phyloP scores from a whole-genome alignment of 2,113 vertebrate species.

The Periophthalmodon schlosseri region DNA sequence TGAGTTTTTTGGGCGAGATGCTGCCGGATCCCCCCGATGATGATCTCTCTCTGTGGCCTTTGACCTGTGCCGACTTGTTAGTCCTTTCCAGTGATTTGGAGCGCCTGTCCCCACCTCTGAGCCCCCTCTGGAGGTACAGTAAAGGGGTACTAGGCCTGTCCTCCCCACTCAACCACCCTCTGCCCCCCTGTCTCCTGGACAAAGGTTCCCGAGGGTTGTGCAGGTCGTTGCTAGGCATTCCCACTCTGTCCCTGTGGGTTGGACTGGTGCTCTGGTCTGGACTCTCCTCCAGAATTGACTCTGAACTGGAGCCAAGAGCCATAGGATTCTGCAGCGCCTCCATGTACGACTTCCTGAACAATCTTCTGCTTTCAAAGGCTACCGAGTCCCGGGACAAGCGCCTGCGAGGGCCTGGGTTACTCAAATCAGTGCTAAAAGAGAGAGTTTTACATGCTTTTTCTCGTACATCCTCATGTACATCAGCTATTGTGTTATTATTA shows the following conservation, averaged over 20 bases:
- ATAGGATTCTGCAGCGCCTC: constrained; percentile 86
- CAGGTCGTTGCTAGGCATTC: constrained; percentile 55
- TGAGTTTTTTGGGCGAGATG: constrained; percentile 70
- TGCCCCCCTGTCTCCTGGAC: constrained; percentile 52
- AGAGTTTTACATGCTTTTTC: constrained; percentile 63
- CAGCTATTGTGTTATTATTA: constrained; percentile 33
- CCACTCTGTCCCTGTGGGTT: constrained; percentile 31
- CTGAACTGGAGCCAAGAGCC: constrained; percentile 82
- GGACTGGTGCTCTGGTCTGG: constrained; percentile 48
- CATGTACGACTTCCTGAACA: constrained; percentile 87
- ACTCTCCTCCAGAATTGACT: constrained; percentile 77
- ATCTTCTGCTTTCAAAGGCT: constrained; percentile 74
- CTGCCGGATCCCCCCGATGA: constrained; percentile 71
- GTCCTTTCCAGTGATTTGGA: constrained; percentile 81
- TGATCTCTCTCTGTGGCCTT: constrained; percentile 70
- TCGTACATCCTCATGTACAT: constrained; percentile 29
- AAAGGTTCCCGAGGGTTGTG: constrained; percentile 59
- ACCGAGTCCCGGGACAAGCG: constrained; percentile 71
- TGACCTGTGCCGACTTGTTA: constrained; percentile 66
- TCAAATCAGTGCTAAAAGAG: constrained; percentile 74
- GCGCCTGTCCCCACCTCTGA: constrained; percentile 68
- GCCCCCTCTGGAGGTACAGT: constrained; percentile 56
- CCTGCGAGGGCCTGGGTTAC: constrained; percentile 66
- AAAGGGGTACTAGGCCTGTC: constrained; percentile 62
- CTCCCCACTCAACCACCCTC: constrained; percentile 61